A percentile compares a stretch with the other conserved stretches of the same genome.
phyloP scores from a whole-genome alignment of 2,888 invertebrate genomes.

The Microctonus hyperodae region DNA sequence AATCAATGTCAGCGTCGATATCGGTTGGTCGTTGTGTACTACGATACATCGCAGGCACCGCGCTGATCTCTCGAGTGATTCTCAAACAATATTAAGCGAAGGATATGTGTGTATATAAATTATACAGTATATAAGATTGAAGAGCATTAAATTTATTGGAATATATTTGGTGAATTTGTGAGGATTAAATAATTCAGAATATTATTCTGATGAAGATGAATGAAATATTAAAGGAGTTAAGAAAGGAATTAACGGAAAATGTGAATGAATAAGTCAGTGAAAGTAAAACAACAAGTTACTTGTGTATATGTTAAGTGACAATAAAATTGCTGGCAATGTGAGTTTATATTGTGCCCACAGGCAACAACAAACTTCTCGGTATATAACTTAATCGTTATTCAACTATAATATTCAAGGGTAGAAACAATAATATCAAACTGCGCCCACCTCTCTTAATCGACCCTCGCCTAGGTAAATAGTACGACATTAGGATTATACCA shows the following conservation, averaged over 20 bases:
- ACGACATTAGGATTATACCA: constrained; percentile 58
- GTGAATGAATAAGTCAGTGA: neutral
- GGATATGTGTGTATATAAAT: too few species aligned
- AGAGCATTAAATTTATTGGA: too few species aligned
- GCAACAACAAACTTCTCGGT: constrained; percentile 54
- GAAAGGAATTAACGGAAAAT: neutral
- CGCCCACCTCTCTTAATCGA: constrained; percentile 36
- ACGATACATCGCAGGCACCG: neutral
- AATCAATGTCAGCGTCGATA: constrained; percentile 46
- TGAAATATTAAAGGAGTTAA: neutral
- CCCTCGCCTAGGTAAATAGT: constrained; percentile 57
- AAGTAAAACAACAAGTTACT: neutral
- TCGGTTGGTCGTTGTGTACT: constrained; percentile 16
- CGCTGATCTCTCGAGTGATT: neutral
- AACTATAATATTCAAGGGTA: constrained; percentile 58
- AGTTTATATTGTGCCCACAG: constrained; percentile 36
- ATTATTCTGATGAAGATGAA: neutral
- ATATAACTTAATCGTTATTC: constrained; percentile 57
- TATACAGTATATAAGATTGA: too few species aligned
- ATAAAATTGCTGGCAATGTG: constrained; percentile 36
- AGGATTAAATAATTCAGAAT: too few species aligned
- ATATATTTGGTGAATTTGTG: too few species aligned
- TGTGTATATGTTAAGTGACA: constrained; percentile 33
- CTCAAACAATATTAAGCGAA: neutral
- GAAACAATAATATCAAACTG: constrained; percentile 55